Base-by-base conservation (phyloP, 2,888 invertebrate genomes). In the Philaethria dido region DNA sequence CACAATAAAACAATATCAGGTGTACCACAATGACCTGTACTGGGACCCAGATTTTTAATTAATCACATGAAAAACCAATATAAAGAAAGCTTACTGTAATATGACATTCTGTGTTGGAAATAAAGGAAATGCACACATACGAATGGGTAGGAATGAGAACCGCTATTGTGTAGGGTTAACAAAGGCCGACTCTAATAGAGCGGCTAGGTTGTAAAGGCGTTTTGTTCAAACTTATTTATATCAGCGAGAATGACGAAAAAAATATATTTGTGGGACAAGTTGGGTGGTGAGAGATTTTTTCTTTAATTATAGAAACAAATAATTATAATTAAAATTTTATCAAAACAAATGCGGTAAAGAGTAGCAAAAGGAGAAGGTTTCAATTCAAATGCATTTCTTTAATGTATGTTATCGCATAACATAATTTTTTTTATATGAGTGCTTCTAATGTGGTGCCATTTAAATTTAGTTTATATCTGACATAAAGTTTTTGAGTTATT, bases 141-240 rank as follows among this genome's bases (percentile, higher is more conserved):
- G 48, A 64, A 29, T 63, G 47, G 57, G 45, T 29, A 29, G 44
- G 59, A 60, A 44, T 47, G 60, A 33, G 47, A 60, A 20, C 62
- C 62, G 20, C 62, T 36, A 48, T 62, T 62, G 62, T 62, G 47
- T 16, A 62, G 29, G 39, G 57, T 48, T 48, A 48, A 65, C 65
- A 65, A 65, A 59, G 47, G 59, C 42, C 42, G 60, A 39, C 50
- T 64, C 64, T 64, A 64, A 64, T 62, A 66, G 55, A 69, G 50
- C 25, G 62, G 50, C 57, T 64, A 68, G 64, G 57, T 44, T 45
- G 44, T 50, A 63, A 67, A 55, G 39, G 61, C 20, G 62, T 52
- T 67, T 69, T 69, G 69, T 69, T 69, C 64, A 60, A 62, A 67
- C 61, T 60, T 67, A 66, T 64, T 66, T 69, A 57, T 69, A 67